Evolutionary conservation across 2,888 invertebrate genomes (phyloP).

Genomic region (Ferdinandea cuprea): DNA sequence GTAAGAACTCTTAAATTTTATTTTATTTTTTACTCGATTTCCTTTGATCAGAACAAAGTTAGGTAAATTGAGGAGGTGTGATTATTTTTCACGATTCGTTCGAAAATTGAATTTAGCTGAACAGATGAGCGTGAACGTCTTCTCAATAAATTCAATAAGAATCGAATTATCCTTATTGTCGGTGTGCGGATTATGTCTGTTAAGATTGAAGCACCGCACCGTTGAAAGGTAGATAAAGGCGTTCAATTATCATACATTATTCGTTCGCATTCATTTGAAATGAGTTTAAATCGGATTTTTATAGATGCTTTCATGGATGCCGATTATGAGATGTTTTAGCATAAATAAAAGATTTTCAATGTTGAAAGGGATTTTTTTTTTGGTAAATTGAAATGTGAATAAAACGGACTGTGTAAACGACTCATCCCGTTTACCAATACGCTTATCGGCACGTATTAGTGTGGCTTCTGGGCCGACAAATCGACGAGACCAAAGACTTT

Average conservation of each 20-base stretch:
- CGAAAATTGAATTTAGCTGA: constrained; percentile 40
- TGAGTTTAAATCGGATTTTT: neutral
- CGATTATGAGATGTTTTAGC: no score
- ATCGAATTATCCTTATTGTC: constrained; percentile 41
- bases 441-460: no score
- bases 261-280: neutral
- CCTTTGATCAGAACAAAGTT: constrained; percentile 40
- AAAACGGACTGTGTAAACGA: no score
- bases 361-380: no score
- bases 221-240: constrained; percentile 33
- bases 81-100: constrained; percentile 26
- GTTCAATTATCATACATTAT: constrained; percentile 38
- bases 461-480: no score
- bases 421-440: no score
- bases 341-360: no score
- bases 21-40: neutral
- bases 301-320: neutral
- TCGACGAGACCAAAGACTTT: no score
- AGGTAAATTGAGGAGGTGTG: constrained; percentile 42
- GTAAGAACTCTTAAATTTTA: constrained; percentile 8
- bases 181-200: constrained; percentile 1
- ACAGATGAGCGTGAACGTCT: constrained; percentile 14
- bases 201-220: constrained; percentile 25
- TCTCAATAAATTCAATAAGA: constrained; percentile 28
- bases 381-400: no score